Evolutionary conservation across 2,888 invertebrate genomes (phyloP).

Genomic region (Priapulus caudatus): DNA sequence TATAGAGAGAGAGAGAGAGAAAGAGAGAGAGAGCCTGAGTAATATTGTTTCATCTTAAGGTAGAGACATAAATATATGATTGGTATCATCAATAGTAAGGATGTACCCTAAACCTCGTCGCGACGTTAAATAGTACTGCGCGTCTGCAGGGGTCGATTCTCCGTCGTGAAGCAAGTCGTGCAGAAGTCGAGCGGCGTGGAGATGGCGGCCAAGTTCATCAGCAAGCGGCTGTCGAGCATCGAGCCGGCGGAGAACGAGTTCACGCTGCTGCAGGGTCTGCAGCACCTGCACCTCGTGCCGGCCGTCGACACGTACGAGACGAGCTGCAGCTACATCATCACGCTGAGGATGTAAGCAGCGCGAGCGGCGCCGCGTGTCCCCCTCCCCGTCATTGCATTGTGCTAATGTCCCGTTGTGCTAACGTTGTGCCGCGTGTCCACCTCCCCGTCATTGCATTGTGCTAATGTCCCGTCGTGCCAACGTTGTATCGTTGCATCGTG

Average conservation of each 20-base stretch:
- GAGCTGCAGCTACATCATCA: conserved; percentile 56
- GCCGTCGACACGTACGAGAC: conserved; percentile 66
- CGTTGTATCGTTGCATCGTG: no score
- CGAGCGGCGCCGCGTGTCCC: neutral
- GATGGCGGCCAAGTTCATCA: conserved; percentile 57
- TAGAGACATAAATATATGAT: no score
- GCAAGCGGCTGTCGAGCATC: conserved; percentile 49
- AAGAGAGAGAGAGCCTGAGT: no score
- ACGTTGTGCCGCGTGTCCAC: conserved; percentile 4
- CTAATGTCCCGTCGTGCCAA: no score
- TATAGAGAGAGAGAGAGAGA: no score
- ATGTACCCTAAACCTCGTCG: no score
- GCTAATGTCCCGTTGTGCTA: neutral
- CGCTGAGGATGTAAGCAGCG: conserved; percentile 60
- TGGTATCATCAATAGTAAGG: no score
- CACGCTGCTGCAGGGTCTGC: conserved; percentile 52
- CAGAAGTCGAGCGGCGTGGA: conserved; percentile 62
- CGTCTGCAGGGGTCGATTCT: conserved; percentile 51
- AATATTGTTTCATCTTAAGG: no score
- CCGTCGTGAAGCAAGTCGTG: conserved; percentile 56
- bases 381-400: neutral
- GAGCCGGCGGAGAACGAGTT: conserved; percentile 59
- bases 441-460: no score
- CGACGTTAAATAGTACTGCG: no score
- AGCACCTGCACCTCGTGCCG: conserved; percentile 56